Percentiles rank a stretch among this genome's conserved stretches.
phyloP scores from a whole-genome alignment of 2,888 invertebrate genomes.

The Dicranocentrus wangi region DNA sequence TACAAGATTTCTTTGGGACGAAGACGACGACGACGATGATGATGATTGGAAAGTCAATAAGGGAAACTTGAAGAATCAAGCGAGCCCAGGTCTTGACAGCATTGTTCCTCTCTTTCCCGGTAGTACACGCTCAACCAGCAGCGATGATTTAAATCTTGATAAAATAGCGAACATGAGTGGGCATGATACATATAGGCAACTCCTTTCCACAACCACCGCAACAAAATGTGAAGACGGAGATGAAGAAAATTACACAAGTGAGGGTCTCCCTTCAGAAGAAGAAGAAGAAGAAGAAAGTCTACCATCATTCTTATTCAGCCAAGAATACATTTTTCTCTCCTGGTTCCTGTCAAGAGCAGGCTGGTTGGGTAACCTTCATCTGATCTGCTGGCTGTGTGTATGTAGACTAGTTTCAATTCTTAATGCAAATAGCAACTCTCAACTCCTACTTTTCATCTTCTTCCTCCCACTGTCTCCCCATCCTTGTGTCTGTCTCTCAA shows the following conservation, averaged over 20 bases:
- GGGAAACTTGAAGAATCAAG: slow-evolving; percentile 18
- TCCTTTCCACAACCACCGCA: no score
- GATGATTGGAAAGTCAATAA: slow-evolving; percentile 53
- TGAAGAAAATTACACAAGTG: no score
- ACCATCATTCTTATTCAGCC: background rate
- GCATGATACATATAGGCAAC: background rate
- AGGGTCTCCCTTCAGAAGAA: no score
- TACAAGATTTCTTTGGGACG: slow-evolving; percentile 43
- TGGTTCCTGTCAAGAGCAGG: slow-evolving; percentile 20
- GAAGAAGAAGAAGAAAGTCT: no score
- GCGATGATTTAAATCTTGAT: slow-evolving; percentile 8
- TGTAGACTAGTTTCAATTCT: slow-evolving; percentile 19
- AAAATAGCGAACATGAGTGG: slow-evolving; percentile 1
- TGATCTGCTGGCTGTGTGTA: background rate
- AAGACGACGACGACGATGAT: no score
- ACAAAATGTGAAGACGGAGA: no score
- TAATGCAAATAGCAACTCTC: slow-evolving; percentile 33
- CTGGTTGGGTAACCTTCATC: slow-evolving; percentile 21
- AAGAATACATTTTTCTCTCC: slow-evolving; percentile 16
- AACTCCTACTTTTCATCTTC: slow-evolving; percentile 5
- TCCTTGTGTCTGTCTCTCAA: background rate
- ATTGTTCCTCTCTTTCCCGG: slow-evolving; percentile 23
- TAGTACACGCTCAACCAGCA: background rate
- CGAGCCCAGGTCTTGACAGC: slow-evolving; percentile 33
- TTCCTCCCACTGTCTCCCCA: background rate